Conservation (phyloP, 2,888 invertebrate species). For the Rhaphigaster nebulosa region DNA sequence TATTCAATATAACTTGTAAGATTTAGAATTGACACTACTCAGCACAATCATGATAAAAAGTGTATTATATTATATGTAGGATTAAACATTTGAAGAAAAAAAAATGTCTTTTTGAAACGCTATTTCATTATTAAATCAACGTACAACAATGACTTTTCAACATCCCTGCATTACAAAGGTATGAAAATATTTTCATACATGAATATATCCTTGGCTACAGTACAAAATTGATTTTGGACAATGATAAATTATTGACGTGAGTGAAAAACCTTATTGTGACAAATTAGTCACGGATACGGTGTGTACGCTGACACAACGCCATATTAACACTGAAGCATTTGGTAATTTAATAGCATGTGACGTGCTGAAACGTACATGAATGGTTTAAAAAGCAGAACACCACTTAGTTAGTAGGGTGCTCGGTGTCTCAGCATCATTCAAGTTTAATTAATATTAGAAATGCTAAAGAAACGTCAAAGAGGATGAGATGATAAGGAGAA, state of each 20-base stretch:
- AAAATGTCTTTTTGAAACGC: too few relatives aligned
- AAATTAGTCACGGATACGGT: not conserved
- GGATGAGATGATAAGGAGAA: not conserved
- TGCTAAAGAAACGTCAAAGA: not conserved
- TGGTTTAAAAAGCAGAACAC: not conserved
- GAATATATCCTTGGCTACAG: not conserved
- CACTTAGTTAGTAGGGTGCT: not conserved
- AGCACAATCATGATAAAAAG: too few relatives aligned
- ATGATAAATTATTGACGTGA: not conserved
- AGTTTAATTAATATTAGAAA: not conserved
- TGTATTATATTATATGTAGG: too few relatives aligned
- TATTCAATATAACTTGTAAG: too few relatives aligned
- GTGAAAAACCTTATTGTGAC: not conserved
- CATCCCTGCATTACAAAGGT: too few relatives aligned
- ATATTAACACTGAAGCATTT: not conserved
- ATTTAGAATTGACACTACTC: too few relatives aligned
- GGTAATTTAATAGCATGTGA: constrained; percentile 1
- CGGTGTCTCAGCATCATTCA: not conserved
- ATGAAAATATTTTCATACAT: too few relatives aligned
- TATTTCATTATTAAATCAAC: too few relatives aligned
- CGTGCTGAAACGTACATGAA: not conserved
- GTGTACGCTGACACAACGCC: not conserved
- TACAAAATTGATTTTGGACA: not conserved
- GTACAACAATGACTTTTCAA: too few relatives aligned
- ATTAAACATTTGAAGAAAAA: too few relatives aligned